Conservation (phyloP, 2,113 vertebrate genomes). For the Onychostruthus taczanowskii region DNA sequence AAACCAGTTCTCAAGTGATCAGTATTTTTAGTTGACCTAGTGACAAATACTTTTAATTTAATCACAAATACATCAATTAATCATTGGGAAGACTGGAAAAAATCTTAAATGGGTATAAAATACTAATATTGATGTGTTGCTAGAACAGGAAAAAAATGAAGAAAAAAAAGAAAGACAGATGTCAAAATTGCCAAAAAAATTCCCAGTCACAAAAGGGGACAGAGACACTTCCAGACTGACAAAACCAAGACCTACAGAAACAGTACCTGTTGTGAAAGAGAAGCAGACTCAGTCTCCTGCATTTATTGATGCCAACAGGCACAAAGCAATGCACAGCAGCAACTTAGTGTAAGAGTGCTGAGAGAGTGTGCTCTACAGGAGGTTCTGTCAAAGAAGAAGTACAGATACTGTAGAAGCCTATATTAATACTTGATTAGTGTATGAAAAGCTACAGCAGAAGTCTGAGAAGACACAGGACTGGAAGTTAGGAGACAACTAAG, state of each 20-base stretch:
- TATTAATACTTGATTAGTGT: neutral
- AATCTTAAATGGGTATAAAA: neutral
- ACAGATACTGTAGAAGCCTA: slow-evolving; percentile 35
- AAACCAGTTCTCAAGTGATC: neutral
- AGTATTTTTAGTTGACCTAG: neutral
- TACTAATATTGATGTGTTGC: neutral
- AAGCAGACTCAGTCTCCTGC: slow-evolving; percentile 42
- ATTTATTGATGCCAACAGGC: slow-evolving; percentile 54
- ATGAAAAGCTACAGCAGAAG: neutral
- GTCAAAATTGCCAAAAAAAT: neutral
- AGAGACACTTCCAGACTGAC: neutral
- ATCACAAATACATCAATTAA: neutral
- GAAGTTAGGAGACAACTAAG: neutral
- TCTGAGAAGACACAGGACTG: neutral
- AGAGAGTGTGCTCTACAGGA: slow-evolving; percentile 39
- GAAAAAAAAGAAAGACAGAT: neutral
- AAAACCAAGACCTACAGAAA: slow-evolving; percentile 33
- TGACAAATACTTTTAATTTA: neutral
- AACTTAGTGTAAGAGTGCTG: slow-evolving; percentile 22
- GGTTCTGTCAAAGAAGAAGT: slow-evolving; percentile 61
- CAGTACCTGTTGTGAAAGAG: slow-evolving; percentile 54
- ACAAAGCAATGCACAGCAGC: slow-evolving; percentile 35
- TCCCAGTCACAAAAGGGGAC: neutral
- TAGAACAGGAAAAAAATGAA: neutral
- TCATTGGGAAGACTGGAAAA: neutral